A percentile compares a stretch with the other conserved stretches of the same genome.
Evolutionary conservation across 1,140 invertebrate genomes (phyloP).

Genomic region (Saxidomus purpurata): DNA sequence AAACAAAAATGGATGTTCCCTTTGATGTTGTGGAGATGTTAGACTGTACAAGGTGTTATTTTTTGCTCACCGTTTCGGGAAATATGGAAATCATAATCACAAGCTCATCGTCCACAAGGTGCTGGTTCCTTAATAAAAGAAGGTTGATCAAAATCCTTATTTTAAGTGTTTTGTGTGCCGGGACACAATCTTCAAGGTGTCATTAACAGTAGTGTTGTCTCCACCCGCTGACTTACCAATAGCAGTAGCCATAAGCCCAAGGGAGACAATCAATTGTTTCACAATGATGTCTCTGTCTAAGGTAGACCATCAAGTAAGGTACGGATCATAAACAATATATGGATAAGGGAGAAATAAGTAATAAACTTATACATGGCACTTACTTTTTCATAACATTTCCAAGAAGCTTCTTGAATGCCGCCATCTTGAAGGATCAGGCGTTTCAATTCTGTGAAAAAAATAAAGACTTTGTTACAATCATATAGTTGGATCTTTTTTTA

Average conservation of each 20-base stretch:
- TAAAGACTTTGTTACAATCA: too few relatives aligned
- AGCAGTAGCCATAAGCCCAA: neutral
- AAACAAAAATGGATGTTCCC: too few relatives aligned
- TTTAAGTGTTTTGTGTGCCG: neutral
- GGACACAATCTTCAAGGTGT: neutral
- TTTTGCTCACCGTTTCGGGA: too few relatives aligned
- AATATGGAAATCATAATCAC: too few relatives aligned
- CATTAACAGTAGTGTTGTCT: neutral
- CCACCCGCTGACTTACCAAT: neutral
- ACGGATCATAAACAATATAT: neutral
- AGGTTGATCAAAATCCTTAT: neutral
- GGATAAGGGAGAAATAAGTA: neutral
- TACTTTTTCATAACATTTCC: constrained; percentile 63
- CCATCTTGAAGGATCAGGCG: neutral
- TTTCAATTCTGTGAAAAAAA: too few relatives aligned
- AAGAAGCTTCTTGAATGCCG: constrained; percentile 50
- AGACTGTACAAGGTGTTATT: too few relatives aligned
- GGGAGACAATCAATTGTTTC: neutral
- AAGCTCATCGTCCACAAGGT: neutral
- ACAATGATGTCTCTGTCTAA: neutral
- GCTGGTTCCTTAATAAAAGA: neutral
- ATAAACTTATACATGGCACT: neutral
- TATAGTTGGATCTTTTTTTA: too few relatives aligned
- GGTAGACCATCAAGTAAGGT: neutral
- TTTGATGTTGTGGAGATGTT: too few relatives aligned